phyloP scores from a whole-genome alignment of 2,888 invertebrate genomes.

The Pseudococcus jackbeardsleyi region DNA sequence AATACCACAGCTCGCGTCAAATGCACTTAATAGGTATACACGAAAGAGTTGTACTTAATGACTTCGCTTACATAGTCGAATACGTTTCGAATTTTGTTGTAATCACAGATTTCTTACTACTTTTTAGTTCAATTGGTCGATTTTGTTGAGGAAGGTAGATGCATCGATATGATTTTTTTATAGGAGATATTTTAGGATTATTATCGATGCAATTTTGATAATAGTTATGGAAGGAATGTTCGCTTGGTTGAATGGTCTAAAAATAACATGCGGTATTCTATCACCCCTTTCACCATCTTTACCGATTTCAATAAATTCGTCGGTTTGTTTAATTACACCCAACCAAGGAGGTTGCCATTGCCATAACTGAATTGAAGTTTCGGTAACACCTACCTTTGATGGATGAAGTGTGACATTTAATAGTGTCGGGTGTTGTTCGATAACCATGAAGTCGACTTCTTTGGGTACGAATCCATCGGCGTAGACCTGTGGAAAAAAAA shows the following conservation, averaged over 20 bases:
- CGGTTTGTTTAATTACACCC: conserved; percentile 58
- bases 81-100: background rate
- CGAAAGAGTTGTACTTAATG: background rate
- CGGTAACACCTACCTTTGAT: conserved; percentile 76
- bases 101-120: conserved; percentile 46
- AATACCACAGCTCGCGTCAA: background rate
- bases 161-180: background rate
- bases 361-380: conserved; percentile 58
- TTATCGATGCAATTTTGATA: background rate
- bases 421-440: conserved; percentile 86
- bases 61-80: background rate
- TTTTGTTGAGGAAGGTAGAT: background rate
- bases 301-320: conserved; percentile 61
- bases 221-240: background rate
- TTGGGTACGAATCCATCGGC: conserved; percentile 87
- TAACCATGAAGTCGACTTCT: conserved; percentile 88
- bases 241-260: conserved; percentile 64
- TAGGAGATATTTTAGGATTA: background rate
- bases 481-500: conserved; percentile 78
- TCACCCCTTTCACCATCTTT: conserved; percentile 68
- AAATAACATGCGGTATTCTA: conserved; percentile 66
- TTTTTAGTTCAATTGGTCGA: background rate
- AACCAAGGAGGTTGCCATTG: conserved; percentile 67
- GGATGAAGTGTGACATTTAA: conserved; percentile 86
- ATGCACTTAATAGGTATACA: background rate